Conservation (phyloP, 2,797 vertebrate species). For the Apogon talboti region DNA sequence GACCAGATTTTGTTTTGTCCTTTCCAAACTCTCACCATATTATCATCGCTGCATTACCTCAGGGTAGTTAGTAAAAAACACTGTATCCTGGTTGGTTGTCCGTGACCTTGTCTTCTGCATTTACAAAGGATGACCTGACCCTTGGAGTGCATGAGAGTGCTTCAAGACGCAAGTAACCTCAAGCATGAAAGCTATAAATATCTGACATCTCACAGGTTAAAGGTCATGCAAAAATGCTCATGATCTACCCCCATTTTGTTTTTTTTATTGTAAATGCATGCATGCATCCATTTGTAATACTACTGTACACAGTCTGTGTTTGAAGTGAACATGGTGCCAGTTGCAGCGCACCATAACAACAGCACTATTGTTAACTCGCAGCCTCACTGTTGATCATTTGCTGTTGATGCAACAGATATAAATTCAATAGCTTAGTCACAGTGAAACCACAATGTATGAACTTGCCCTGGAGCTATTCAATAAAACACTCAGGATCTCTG, state of each 20-base stretch:
- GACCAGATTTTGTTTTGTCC: slow-evolving; percentile 23
- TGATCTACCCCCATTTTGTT: slow-evolving; percentile 4
- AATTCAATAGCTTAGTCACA: too few relatives aligned
- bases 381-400: too few relatives aligned
- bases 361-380: too few relatives aligned
- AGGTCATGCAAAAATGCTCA: slow-evolving; percentile 29
- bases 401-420: too few relatives aligned
- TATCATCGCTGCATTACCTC: slow-evolving; percentile 69
- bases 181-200: slow-evolving; percentile 49
- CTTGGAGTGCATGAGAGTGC: slow-evolving; percentile 37
- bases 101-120: slow-evolving; percentile 59
- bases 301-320: not conserved
- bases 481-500: too few relatives aligned
- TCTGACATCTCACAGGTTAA: slow-evolving; percentile 54
- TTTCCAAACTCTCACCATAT: slow-evolving; percentile 20
- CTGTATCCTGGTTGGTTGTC: slow-evolving; percentile 41
- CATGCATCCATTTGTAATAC: not conserved
- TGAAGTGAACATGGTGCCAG: not conserved
- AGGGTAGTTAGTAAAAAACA: slow-evolving; percentile 54
- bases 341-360: not conserved
- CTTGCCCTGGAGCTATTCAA: too few relatives aligned
- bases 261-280: not conserved
- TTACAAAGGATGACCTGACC: slow-evolving; percentile 51
- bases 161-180: slow-evolving; percentile 44
- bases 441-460: too few relatives aligned